Percentiles rank a stretch among this genome's conserved stretches.
Evolutionary conservation across 2,888 invertebrate species (phyloP).

Genomic region (Aelia acuminata): DNA sequence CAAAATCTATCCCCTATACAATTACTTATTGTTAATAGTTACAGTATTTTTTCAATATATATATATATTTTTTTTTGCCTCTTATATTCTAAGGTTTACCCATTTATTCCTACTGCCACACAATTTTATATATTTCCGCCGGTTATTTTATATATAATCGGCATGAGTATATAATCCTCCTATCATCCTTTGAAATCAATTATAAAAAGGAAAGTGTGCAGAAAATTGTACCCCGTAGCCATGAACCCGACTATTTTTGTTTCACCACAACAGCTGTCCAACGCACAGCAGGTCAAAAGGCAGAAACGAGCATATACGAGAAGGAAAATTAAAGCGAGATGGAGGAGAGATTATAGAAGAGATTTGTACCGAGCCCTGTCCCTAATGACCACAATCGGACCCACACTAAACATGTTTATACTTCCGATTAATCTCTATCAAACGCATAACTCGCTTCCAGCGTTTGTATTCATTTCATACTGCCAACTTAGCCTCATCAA

Average conservation of each 20-base stretch:
- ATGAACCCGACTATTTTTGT: background rate
- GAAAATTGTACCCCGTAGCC: no score
- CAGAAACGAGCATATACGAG: background rate
- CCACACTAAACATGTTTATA: constrained; percentile 16
- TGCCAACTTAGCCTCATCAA: constrained; percentile 46
- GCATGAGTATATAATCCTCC: no score
- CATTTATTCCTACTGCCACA: no score
- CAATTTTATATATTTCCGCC: no score
- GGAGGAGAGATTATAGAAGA: constrained; percentile 41
- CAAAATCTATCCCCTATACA: no score
- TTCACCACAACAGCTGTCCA: background rate
- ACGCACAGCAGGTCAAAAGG: background rate
- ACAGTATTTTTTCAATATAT: no score
- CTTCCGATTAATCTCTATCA: constrained; percentile 51
- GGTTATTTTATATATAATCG: no score
- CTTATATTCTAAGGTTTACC: no score
- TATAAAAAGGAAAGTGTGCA: no score
- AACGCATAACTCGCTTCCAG: constrained; percentile 30
- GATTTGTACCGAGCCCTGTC: background rate
- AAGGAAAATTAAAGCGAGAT: constrained; percentile 41
- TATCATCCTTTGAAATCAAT: no score
- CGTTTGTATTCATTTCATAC: constrained; percentile 49
- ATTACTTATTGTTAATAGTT: no score
- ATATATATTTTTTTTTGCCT: no score
- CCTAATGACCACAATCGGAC: background rate